Evolutionary conservation across 2,113 vertebrate species (phyloP).

Genomic region (Phasianus colchicus): DNA sequence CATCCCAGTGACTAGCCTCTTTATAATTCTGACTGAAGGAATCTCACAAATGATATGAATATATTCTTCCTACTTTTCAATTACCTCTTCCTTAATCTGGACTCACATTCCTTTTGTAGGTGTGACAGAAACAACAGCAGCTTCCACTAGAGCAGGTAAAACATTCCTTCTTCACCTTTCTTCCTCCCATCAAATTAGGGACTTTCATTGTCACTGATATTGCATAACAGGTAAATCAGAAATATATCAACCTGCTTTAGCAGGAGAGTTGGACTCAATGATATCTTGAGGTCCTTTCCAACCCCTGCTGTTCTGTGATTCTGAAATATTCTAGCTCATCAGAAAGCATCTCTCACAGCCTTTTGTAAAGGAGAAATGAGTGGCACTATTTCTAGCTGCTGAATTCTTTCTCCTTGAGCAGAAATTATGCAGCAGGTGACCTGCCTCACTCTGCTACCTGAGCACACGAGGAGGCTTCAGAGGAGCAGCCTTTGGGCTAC

Average conservation of each 20-base stretch:
- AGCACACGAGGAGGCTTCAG: neutral
- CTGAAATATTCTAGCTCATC: neutral
- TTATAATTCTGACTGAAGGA: neutral
- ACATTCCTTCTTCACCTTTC: neutral
- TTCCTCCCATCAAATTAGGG: neutral
- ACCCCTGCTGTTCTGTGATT: too few species aligned
- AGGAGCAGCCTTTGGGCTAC: neutral
- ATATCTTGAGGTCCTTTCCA: too few species aligned
- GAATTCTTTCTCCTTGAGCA: neutral
- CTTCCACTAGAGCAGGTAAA: slow-evolving; percentile 47
- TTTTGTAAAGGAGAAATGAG: neutral
- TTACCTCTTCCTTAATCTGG: neutral
- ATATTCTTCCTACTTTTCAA: neutral
- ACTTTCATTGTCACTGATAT: neutral
- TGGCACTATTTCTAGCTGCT: neutral
- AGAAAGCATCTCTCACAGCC: neutral
- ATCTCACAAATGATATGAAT: neutral
- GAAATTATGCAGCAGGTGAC: neutral
- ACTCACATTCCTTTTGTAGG: slow-evolving; percentile 21
- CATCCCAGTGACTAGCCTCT: neutral
- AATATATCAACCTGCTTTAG: neutral
- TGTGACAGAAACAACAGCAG: neutral
- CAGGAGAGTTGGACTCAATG: too few species aligned
- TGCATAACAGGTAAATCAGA: neutral
- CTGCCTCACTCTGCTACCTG: neutral